Percentiles rank a stretch among this genome's conserved stretches.
These are phyloP conservation scores for Nycteola revayana DNA, from an alignment of 2,888 invertebrate genomes.

Conservation along the genomic window DNA sequence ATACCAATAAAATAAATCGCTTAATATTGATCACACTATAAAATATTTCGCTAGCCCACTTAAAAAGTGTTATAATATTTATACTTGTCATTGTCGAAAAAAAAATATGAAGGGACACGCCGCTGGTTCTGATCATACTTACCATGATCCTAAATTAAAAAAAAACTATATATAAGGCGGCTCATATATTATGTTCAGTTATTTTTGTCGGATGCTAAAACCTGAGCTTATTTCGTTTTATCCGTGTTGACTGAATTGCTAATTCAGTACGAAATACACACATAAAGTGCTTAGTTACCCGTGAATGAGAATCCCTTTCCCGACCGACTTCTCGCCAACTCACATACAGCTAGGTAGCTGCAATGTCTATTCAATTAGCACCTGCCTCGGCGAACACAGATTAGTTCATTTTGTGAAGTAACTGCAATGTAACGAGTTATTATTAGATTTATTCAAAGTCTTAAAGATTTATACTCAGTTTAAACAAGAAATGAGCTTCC, in stretches of 20 bases:
- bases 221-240: not conserved
- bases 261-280: slow-evolving; percentile 8
- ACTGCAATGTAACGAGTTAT: not conserved
- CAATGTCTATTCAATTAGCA: slow-evolving; percentile 11
- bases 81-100: too few relatives aligned
- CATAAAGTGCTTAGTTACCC: slow-evolving; percentile 15
- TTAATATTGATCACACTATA: too few relatives aligned
- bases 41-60: too few relatives aligned
- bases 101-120: too few relatives aligned
- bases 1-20: too few relatives aligned
- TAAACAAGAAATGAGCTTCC: too few relatives aligned
- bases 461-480: too few relatives aligned
- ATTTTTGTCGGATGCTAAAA: not conserved
- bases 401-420: slow-evolving; percentile 12
- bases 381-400: slow-evolving; percentile 11
- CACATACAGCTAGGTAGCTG: slow-evolving; percentile 1
- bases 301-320: slow-evolving; percentile 6
- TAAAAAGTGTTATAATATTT: too few relatives aligned
- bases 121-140: too few relatives aligned
- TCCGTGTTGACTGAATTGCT: slow-evolving; percentile 10
- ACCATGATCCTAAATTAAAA: too few relatives aligned
- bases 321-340: slow-evolving; percentile 2
- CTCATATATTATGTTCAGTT: slow-evolving; percentile 22
- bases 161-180: too few relatives aligned
- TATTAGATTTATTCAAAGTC: too few relatives aligned